Evolutionary conservation across 2,888 invertebrate genomes (phyloP).

Genomic region (Caenorhabditis sp.): DNA sequence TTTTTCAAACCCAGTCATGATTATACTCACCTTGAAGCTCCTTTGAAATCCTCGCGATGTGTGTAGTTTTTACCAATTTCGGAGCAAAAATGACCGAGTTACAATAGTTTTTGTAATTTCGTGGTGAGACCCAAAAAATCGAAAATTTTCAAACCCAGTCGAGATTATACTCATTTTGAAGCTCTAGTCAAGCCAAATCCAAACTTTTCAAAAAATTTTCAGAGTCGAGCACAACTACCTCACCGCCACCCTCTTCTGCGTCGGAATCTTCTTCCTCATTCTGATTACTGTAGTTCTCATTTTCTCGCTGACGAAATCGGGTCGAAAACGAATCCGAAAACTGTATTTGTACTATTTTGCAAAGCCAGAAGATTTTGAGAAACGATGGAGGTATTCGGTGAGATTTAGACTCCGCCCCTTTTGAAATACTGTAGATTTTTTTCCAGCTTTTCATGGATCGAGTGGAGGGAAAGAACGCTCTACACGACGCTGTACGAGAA

Average conservation of each 20-base stretch:
- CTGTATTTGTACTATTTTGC: conserved; percentile 12
- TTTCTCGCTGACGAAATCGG: background rate
- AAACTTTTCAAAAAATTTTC: too few species aligned
- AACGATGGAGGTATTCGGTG: conserved; percentile 28
- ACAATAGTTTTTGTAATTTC: too few species aligned
- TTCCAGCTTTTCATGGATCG: conserved; percentile 17
- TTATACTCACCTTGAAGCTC: too few species aligned
- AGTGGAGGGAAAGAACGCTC: background rate
- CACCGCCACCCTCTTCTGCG: background rate
- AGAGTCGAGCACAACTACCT: conserved; percentile 15
- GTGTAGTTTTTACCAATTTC: too few species aligned
- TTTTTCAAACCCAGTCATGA: too few species aligned
- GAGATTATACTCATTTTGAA: too few species aligned
- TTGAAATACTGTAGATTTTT: background rate
- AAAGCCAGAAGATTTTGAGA: conserved; percentile 17
- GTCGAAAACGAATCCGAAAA: background rate
- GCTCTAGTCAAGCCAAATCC: too few species aligned
- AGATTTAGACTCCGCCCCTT: background rate
- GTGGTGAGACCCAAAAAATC: too few species aligned
- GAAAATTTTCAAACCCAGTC: too few species aligned
- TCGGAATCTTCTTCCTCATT: background rate
- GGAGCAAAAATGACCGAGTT: too few species aligned
- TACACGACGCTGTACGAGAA: background rate
- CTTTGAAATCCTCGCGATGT: too few species aligned
- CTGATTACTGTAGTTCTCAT: background rate